Evolutionary conservation across 2,888 invertebrate genomes (phyloP), one percentile per base, ranked within the genome.

Genomic region (Alloscopus bannaensis): DNA sequence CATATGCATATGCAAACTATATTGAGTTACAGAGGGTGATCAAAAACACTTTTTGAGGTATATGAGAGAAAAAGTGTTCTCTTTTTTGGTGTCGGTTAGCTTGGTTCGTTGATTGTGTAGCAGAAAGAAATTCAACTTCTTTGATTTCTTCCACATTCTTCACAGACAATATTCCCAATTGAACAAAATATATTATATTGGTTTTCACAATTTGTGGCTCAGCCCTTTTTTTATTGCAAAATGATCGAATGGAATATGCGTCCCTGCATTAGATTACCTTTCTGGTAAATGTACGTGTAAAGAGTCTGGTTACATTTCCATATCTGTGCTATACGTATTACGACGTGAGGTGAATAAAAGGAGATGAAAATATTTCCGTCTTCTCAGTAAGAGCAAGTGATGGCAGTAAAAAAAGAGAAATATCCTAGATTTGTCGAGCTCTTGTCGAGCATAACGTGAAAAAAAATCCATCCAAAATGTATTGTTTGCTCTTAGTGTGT

Each of bases 201-300:
- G 64, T 52, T 72, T 72, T 72, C 72, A 72, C 72, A 72, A 72
- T 72, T 72, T 72, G 72, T 60, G 72, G 64, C 72, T 72, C 62
- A 64, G 64, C 62, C 62, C n/a, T n/a, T 52, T 62, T 71, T 70
- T 72, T 72, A 72, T 72, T 72, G 64, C 62, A 72, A 72, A 72
- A 72, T 70, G 70, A 70, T 64, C 28, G 72, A 72, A 72, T 72
- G 62, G 72, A 72, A 64, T 69, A 69, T 60, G 70, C 60, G 60
- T 40, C 45, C 64, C 36, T 26, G 64, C 64, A 62, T 72, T 72
- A 72, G 72, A 64, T 72, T 72, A 72, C 72, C 62, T 72, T 72
- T 71, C 55, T 72, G 42, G 47, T 60, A 59, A 69, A 69, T 69
- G 52, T 52, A 69, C 36, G 42, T 28, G 50, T 36, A 36, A 29